Base-by-base conservation (phyloP, 2,113 vertebrate genomes). In the Eidolon helvum region DNA sequence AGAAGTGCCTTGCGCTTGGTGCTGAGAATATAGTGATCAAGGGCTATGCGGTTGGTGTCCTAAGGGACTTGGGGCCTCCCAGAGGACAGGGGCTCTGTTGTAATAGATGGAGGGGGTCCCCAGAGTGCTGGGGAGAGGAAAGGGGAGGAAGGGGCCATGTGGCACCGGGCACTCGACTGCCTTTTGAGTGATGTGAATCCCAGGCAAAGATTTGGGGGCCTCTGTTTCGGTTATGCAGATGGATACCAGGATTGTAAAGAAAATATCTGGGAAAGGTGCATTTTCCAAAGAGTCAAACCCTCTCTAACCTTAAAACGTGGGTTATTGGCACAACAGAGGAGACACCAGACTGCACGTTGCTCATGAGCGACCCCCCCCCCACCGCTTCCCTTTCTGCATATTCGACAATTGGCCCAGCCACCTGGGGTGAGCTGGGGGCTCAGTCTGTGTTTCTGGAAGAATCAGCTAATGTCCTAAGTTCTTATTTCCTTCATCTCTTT, bases 131-230 rank as follows among this genome's bases (percentile, higher is more conserved):
- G 55, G 28, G 10, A 19, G 15, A 65, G 77, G 28, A 26, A 0
- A 10, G 40, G 5, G 33, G 19, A 24, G 74, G 8, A 65, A 7
- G 4, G n/a, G 30, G 45, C 4, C 0, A 0, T 7, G 2, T 28
- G 38, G 19, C 53, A 11, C 9, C 30, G 35, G 33, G 22, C 4
- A 11, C 4, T 21, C n/a, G 35, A 28, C n/a, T 10, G 2, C 6
- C 9, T 33, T 78, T 50, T 55, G 61, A 78, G 40, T 10, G 45
- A 45, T 15, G 15, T 14, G 7, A 9, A 53, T 18, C 33, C 38
- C 33, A 48, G 48, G 45, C 12, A 2, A 40, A 68, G 19, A 59
- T 30, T 6, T 24, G 45, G 57, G 38, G 45, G 24, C 24, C 40
- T 10, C 61, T 0, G 1, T 89, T 43, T 57, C 18, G 4, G 30